These are phyloP conservation scores for Dasypogon diadema DNA, from an alignment of 2,888 invertebrate genomes.

Conservation along the genomic window DNA sequence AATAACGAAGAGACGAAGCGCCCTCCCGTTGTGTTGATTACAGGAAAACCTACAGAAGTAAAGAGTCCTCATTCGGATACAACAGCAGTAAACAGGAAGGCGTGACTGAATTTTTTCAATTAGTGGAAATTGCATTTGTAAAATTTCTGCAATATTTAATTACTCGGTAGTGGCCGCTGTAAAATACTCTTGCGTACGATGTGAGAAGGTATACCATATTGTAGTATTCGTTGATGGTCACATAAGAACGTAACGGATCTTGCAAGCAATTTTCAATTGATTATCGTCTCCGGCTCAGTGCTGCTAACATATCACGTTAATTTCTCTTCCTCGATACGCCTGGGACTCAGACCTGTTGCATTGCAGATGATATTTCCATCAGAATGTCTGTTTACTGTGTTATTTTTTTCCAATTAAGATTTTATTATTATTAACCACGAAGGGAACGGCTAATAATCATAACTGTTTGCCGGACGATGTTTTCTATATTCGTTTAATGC, in stretches of 20 bases:
- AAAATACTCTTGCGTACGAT: neutral
- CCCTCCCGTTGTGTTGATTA: neutral
- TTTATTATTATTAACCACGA: slow-evolving; percentile 5
- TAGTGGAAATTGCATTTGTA: neutral
- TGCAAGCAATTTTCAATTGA: neutral
- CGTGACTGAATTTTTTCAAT: neutral
- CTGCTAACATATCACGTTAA: neutral
- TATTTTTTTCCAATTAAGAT: too few species aligned
- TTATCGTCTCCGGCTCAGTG: neutral
- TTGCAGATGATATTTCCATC: too few species aligned
- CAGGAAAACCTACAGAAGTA: neutral
- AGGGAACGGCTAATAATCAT: neutral
- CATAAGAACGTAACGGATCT: slow-evolving; percentile 1
- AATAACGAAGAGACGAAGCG: neutral
- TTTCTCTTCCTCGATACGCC: neutral
- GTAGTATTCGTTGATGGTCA: neutral
- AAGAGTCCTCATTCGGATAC: neutral
- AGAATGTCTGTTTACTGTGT: too few species aligned
- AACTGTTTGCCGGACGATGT: neutral
- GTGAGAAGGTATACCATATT: neutral
- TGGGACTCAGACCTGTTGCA: too few species aligned
- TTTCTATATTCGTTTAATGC: neutral
- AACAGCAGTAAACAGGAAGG: neutral
- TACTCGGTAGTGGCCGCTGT: neutral
- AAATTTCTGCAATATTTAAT: neutral